Evolutionary conservation across 2,888 invertebrate genomes (phyloP), one percentile per base, ranked within the genome.

Genomic region (Lasioglossum pauxillum): DNA sequence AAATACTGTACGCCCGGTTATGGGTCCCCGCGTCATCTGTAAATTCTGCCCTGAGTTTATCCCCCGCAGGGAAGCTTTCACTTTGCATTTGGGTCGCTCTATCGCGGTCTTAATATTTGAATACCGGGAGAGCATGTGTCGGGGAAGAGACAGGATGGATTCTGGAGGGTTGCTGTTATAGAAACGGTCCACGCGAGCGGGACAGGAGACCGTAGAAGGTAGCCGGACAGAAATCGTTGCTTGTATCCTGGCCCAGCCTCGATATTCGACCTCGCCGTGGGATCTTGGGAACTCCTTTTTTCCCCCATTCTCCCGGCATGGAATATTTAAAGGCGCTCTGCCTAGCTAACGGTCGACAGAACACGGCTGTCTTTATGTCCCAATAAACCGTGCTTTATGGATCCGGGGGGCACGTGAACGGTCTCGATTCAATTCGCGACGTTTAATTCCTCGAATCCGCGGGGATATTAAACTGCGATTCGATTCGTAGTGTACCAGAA

Each of bases 111-210:
- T 53, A 83, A 78, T 75, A 78, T 75, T 78, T 72, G 75, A 83
- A 78, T 16, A 64, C 19, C 12, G n/a, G 19, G 78, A 83, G 78
- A 84, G 75, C 75, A 78, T 84, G 82, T 78, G 76, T 77, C 81
- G n/a, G 27, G 44, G 27, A 16, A 60, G 27, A 60, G 16, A 10
- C 64, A 38, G 16, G 44, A 46, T n/a, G 19, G n/a, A 49, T 35
- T 16, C 46, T 49, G 27, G 35, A 69, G 35, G 49, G 49, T 38
- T 8, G 16, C 75, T 38, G 31, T 83, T 67, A 82, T 27, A 27
- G 8, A 49, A 67, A 82, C 31, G 76, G 27, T 57, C 64, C 72
- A 69, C 27, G 27, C 19, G 35, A 67, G 14, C 44, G 53, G 41
- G 3, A 4, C 19, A 12, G 44, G 67, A 8, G 16, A 57, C 16